A percentile compares a stretch with the other conserved stretches of the same genome.
Conservation (phyloP, 2,797 vertebrate species). For the Malurus leucopterus region DNA sequence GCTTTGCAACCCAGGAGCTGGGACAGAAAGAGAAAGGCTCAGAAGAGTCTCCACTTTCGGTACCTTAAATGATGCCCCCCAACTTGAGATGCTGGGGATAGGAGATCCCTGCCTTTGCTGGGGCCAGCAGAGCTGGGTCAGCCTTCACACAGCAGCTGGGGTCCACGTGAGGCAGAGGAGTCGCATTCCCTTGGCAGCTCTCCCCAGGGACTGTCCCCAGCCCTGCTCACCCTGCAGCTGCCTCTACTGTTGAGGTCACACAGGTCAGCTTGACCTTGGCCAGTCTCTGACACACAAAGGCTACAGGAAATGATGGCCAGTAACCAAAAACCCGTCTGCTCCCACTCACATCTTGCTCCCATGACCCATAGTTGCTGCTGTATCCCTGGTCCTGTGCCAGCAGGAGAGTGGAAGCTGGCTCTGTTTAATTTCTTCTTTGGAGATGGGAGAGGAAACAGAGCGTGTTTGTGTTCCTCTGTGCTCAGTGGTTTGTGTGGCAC, state of each 20-base stretch:
- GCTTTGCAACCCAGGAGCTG: background rate
- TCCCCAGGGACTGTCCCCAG: background rate
- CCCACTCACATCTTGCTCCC: accelerated
- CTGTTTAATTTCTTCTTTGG: background rate
- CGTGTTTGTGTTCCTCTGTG: background rate
- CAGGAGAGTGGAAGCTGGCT: background rate
- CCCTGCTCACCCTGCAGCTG: background rate
- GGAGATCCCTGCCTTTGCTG: background rate
- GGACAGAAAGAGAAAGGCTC: background rate
- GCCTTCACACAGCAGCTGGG: accelerated
- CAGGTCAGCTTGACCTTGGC: background rate
- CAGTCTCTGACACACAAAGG: background rate
- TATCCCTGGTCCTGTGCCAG: background rate
- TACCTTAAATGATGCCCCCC: background rate
- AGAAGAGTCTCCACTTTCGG: background rate
- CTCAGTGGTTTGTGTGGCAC: background rate
- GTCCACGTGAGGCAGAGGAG: background rate
- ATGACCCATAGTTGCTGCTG: background rate
- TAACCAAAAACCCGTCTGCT: background rate
- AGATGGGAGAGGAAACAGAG: background rate
- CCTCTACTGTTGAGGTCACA: accelerated
- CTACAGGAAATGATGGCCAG: background rate
- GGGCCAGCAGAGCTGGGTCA: background rate
- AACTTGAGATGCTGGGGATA: background rate
- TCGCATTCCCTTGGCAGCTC: accelerated